These are phyloP conservation scores for Salvator merianae DNA, from an alignment of 2,113 vertebrate species.

Conservation along the genomic window DNA sequence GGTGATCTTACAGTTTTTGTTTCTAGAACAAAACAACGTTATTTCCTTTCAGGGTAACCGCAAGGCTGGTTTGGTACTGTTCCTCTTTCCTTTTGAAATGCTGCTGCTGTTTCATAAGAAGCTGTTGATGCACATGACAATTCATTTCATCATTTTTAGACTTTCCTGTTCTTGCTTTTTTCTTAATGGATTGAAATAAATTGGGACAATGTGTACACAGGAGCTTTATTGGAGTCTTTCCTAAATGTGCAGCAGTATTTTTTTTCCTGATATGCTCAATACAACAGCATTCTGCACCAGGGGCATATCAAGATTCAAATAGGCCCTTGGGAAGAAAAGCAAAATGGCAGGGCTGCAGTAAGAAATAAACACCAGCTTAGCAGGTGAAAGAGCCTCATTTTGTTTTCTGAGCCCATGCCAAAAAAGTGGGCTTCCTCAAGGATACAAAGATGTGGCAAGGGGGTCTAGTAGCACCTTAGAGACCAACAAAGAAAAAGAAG, in stretches of 20 bases:
- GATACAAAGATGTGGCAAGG: too few relatives aligned
- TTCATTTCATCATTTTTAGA: accelerated
- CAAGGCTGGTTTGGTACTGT: background rate
- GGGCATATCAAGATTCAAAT: too few relatives aligned
- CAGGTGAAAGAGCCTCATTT: too few relatives aligned
- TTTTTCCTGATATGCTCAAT: background rate
- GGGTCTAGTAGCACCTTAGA: too few relatives aligned
- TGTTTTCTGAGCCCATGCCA: too few relatives aligned
- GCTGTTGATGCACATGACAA: accelerated
- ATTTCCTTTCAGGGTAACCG: slow-evolving; percentile 8
- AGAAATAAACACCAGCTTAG: too few relatives aligned
- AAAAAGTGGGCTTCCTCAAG: too few relatives aligned
- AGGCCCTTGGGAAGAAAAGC: too few relatives aligned
- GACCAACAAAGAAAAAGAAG: too few relatives aligned
- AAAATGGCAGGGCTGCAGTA: too few relatives aligned
- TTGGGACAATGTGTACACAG: background rate
- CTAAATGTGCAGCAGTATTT: background rate
- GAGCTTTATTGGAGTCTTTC: too few relatives aligned
- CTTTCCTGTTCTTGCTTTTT: accelerated
- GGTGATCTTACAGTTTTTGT: background rate
- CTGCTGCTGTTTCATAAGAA: background rate
- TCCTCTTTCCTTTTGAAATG: background rate
- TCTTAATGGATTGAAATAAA: background rate
- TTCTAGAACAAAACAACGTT: background rate
- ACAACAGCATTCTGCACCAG: background rate